phyloP scores from a whole-genome alignment of 2,797 vertebrate genomes.

The Zalophus californianus region DNA sequence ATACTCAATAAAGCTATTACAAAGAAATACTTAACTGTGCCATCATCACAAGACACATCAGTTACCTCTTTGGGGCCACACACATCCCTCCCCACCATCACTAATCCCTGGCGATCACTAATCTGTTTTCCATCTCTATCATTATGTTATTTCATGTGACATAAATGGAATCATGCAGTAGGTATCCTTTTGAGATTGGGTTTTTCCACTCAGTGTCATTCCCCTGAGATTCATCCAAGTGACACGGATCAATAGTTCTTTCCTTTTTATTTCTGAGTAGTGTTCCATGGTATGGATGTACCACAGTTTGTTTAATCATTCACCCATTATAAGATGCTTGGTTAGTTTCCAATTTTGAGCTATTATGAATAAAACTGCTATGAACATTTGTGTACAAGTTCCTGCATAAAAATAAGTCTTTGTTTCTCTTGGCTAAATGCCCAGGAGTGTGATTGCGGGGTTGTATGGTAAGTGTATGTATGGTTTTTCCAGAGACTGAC shows the following conservation, averaged over 20 bases:
- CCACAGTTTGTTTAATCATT: conserved; percentile 31
- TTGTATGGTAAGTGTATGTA: neutral
- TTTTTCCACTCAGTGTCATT: neutral
- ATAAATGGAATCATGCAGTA: conserved; percentile 10
- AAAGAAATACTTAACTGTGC: neutral
- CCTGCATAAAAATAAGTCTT: conserved; percentile 61
- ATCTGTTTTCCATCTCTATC: conserved; percentile 48
- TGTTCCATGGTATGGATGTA: neutral
- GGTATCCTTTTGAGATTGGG: neutral
- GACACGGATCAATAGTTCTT: neutral
- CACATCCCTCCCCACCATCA: neutral
- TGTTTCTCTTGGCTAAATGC: conserved; percentile 63
- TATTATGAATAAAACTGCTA: conserved; percentile 60
- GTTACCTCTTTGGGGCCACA: neutral
- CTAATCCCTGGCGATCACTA: conserved; percentile 26
- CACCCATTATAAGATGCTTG: conserved; percentile 21
- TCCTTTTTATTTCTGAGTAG: conserved; percentile 24
- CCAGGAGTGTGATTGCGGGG: neutral
- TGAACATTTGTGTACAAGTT: conserved; percentile 66
- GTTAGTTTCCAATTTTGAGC: conserved; percentile 58
- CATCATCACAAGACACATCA: conserved; percentile 20
- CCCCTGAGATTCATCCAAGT: conserved; percentile 14
- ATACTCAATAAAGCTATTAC: conserved; percentile 20
- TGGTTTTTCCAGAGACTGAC: neutral
- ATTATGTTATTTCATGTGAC: conserved; percentile 57